Evolutionary conservation across 23 tunicate species (phyloP), one percentile per base, ranked within the genome.

Genomic region (Styela plicata): DNA sequence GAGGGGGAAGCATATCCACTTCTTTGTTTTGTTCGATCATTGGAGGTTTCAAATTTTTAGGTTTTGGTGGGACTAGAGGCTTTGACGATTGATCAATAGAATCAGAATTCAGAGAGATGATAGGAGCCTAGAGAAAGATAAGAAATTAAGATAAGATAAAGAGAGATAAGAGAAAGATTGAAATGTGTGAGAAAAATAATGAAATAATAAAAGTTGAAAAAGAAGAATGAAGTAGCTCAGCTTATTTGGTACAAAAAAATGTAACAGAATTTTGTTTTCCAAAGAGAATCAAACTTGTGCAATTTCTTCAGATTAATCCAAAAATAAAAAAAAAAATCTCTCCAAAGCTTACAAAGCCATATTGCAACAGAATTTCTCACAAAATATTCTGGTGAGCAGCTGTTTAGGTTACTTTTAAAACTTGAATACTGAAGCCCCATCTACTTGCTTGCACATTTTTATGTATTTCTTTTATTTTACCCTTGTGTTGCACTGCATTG

Each of bases 41-140:
- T 66, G 70, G 31, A 25, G 30, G 16, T 22, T 67, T 67, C 16
- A 67, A 24, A 29, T 67, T 16, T 25, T 67, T 24, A 25, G 71
- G 71, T 87, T 87, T 87, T 2, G 80, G 81, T 17, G 86, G 83
- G 52, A 66, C 23, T 26, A 30, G 69, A 1, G 91, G 86, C 35
- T 82, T 87, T 20, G 65, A 18, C 70, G 63, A 63, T 57, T 34
- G 1, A 18, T 67, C 71, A 67, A 24, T 16, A 67, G 71, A 29
- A 67, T 16, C 16, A 29, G 71, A 67, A 67, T 44, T 7, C 57
- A 44, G 13, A 13, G 57, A 44, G 13, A 44, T 5, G 57, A 44
- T 44, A 13, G 10, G 10, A 44, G 57, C 57, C 57, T 44, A 13
- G 13, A 13, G 57, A 44, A 44, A 44, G 10, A 13, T 13, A 44